phyloP scores from a whole-genome alignment of 2,888 invertebrate genomes.

The Drosophila ezoana region DNA sequence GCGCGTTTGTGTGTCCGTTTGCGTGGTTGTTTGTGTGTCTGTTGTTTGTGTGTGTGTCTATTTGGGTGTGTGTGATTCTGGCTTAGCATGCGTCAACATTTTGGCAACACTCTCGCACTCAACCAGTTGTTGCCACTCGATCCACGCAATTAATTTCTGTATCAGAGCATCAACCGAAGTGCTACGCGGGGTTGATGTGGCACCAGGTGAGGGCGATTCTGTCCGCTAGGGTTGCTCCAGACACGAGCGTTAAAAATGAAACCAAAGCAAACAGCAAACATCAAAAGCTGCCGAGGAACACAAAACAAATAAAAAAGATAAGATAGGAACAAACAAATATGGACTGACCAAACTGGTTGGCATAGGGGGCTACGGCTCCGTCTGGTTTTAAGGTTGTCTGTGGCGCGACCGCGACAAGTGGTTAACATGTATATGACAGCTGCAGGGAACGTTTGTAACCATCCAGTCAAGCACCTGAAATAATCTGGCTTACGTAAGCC shows the following conservation, averaged over 20 bases:
- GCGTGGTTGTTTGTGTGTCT: background rate
- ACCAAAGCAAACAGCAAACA: constrained; percentile 76
- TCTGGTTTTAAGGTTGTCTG: constrained; percentile 55
- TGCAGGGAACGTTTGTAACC: constrained; percentile 40
- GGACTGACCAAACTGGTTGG: background rate
- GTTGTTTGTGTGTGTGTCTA: background rate
- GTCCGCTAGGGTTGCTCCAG: constrained; percentile 47
- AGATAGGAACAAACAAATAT: constrained; percentile 53
- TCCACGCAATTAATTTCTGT: constrained; percentile 79
- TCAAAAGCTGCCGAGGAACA: constrained; percentile 66
- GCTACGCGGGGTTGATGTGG: constrained; percentile 25
- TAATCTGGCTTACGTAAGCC: constrained; percentile 8
- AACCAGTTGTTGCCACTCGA: constrained; percentile 66
- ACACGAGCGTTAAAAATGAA: constrained; percentile 70
- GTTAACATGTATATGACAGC: constrained; percentile 56
- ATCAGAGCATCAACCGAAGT: constrained; percentile 65
- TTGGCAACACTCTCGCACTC: constrained; percentile 67
- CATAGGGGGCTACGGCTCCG: constrained; percentile 36
- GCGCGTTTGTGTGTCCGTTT: background rate
- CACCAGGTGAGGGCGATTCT: background rate
- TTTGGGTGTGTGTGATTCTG: constrained; percentile 26
- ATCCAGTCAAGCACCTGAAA: constrained; percentile 22
- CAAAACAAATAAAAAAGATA: constrained; percentile 8
- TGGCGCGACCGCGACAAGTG: constrained; percentile 33
- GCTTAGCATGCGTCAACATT: constrained; percentile 75